Conservation (phyloP, 2,113 vertebrate species). For the Passer domesticus region DNA sequence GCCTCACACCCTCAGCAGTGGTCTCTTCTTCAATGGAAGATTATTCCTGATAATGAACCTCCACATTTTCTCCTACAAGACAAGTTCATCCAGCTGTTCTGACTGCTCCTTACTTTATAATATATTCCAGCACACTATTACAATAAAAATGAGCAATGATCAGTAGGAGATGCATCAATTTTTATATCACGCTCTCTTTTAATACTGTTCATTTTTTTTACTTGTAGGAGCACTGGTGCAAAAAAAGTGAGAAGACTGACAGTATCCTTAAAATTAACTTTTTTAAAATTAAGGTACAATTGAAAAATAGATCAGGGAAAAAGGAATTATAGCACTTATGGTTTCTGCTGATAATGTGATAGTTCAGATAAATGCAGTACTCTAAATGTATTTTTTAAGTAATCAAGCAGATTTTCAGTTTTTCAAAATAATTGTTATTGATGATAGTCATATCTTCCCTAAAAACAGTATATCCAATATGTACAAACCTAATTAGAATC, state of each 20-base stretch:
- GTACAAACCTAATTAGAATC: background rate
- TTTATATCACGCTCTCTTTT: background rate
- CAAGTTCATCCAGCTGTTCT: background rate
- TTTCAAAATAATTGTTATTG: background rate
- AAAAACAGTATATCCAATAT: background rate
- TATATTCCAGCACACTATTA: background rate
- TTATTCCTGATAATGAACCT: background rate
- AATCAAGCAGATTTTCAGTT: background rate
- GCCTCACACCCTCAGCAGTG: background rate
- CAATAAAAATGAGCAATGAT: background rate
- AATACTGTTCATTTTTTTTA: background rate
- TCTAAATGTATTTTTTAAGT: background rate
- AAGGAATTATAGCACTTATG: background rate
- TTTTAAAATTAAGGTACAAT: background rate
- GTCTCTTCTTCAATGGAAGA: background rate
- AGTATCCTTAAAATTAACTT: background rate
- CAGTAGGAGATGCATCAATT: background rate
- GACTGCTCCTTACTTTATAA: background rate
- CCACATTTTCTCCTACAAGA: background rate
- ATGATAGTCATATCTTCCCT: fast-evolving
- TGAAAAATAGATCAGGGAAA: background rate
- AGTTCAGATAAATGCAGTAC: background rate
- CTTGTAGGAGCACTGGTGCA: background rate
- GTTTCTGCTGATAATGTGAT: background rate
- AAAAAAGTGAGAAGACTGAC: background rate